Base-by-base conservation (phyloP, 1,140 invertebrate genomes). In the Drosophila chauvacae region DNA sequence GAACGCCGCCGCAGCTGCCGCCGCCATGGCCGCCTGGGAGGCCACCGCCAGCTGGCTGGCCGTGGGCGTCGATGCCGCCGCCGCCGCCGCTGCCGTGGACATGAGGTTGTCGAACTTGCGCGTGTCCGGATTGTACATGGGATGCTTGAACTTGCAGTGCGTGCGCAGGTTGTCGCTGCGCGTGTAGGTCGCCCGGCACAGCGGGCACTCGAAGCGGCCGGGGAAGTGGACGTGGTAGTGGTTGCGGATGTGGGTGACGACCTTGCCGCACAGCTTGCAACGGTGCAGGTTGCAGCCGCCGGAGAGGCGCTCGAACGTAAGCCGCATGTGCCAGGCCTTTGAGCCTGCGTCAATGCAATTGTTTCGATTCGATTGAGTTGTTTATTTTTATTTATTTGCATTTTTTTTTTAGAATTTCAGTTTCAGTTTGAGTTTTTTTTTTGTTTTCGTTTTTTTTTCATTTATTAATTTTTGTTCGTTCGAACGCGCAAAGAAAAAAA, bases 201-300 rank as follows among this genome's bases (percentile, higher is more conserved):
- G 95, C 92, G 96, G 96, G 93, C 96, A 97, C 94, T 97, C 96
- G 94, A 97, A 97, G 92, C 96, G 95, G 92, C 96, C 96, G 82
- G 96, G 96, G 94, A 97, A 97, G 94, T 97, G 96, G 93, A 97
- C 96, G 94, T 97, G 96, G 94, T 97, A 97, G 94, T 97, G 96
- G 94, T 97, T 97, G 93, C 96, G 95, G 94, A 97, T 97, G 95
- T 97, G 96, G 93, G 96, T 97, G 94, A 97, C 96, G 94, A 97
- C 96, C 95, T 97, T 97, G 94, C 96, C 96, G 94, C 96, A 97
- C 94, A 97, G 95, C 95, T 97, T 97, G 95, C 96, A 97, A 93
- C 96, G 96, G 95, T 97, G 96, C 94, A 96, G 95, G 94, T 97
- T 97, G 93, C 96, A 96, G 94, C 96, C 95, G 93, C 96, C 96